Base-by-base conservation (phyloP, 2,888 invertebrate species). In the Patella caerulea region DNA sequence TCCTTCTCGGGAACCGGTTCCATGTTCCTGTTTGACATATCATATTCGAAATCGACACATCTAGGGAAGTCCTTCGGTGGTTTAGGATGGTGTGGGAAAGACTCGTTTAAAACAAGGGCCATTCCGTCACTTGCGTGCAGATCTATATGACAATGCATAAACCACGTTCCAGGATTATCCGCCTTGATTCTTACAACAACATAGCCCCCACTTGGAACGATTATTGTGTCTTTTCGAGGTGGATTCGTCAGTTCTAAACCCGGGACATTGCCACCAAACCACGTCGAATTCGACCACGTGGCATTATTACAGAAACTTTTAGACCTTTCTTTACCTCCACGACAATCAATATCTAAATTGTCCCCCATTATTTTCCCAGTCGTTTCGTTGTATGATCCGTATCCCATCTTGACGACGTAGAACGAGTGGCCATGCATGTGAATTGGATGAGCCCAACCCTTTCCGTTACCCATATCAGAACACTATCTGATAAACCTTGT, bases 141-240 rank as follows among this genome's bases (percentile, higher is more conserved):
- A 52, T 88, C 86, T 59, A 89, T 87, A 78, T 90, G 90, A 78
- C 90, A 90, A 76, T 90, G 90, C 81, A 89, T 82, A 65, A 87
- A 81, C 90, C 90, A 90, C 24, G 86, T 17, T 0, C 90, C 91
- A 1, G 91, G 91, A 73, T 90, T 91, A 72, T 88, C 83, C 12
- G 89, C 88, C 72, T 81, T 82, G 77, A 90, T 86, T 55, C 90
- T 81, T n/a, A 90, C 77, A 1, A 90, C 87, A n/a, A 85, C 89
- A 78, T 90, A 90, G 15, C 90, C 90, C 24, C 88, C 87, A n/a
- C 86, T 86, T 0, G 90, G 90, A 11, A 91, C 86, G 4, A 89
- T 87, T 12, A 91, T 80, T 11, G 89, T 90, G 81, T 91, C 90
- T 75, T 90, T 90, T 24, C 85, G 77, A 9, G 86, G 85, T 2